These are phyloP conservation scores for Arctopsyche grandis DNA, from an alignment of 1,140 invertebrate species.

Conservation along the genomic window DNA sequence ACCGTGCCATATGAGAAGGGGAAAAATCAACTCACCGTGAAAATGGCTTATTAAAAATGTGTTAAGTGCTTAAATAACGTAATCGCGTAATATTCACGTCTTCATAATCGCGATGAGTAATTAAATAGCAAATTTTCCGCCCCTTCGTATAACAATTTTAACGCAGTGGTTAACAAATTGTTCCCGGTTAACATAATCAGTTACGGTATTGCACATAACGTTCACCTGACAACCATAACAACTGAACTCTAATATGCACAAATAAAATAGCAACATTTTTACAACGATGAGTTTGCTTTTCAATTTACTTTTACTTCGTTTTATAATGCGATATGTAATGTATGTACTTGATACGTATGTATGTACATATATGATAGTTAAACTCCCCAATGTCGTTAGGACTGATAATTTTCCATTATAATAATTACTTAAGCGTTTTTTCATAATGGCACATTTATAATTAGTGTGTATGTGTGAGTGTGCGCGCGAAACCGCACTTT, in stretches of 20 bases:
- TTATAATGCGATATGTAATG: background rate
- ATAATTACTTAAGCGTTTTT: background rate
- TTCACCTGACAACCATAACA: background rate
- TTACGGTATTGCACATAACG: slow-evolving; percentile 31
- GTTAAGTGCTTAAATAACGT: background rate
- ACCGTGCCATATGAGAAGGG: background rate
- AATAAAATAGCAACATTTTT: no score
- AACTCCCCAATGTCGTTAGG: no score
- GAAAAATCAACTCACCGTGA: background rate
- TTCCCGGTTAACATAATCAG: slow-evolving; percentile 36
- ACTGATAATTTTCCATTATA: no score
- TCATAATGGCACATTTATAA: background rate
- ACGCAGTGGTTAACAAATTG: slow-evolving; percentile 12
- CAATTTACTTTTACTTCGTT: no score
- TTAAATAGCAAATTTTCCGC: background rate
- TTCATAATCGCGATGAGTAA: background rate
- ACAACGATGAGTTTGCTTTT: no score
- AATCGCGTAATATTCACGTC: background rate
- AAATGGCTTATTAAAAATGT: slow-evolving; percentile 8
- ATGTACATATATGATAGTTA: no score
- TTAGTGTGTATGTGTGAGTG: background rate
- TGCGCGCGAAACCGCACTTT: background rate
- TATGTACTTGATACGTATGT: no score
- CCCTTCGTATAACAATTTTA: background rate
- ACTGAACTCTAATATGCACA: background rate